Evolutionary conservation across 1,140 invertebrate species (phyloP).

Genomic region (Magallana gigas): DNA sequence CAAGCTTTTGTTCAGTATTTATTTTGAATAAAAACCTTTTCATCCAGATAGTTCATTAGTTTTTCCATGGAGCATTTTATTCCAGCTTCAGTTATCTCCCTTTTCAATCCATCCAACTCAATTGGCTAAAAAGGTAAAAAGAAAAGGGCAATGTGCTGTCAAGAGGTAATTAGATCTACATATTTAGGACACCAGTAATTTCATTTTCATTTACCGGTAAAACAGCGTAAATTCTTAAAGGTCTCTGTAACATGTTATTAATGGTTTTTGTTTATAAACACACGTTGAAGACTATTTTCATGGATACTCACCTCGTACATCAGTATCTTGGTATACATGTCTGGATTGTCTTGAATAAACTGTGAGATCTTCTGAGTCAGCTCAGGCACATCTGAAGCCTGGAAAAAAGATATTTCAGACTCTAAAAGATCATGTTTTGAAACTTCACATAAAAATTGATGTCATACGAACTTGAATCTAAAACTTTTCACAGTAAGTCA

Average conservation of each 20-base stretch:
- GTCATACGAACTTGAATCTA: too few species aligned
- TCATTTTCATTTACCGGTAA: too few species aligned
- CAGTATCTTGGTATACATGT: neutral
- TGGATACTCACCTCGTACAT: neutral
- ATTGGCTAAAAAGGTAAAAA: conserved; percentile 59
- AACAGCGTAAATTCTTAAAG: too few species aligned
- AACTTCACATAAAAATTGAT: too few species aligned
- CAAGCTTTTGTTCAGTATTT: neutral
- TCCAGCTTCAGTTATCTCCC: conserved; percentile 59
- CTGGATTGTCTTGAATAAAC: neutral
- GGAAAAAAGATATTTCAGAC: neutral
- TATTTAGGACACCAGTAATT: too few species aligned
- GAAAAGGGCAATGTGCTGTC: too few species aligned
- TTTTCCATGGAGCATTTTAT: conserved; percentile 66
- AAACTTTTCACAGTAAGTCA: too few species aligned
- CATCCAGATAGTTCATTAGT: conserved; percentile 67
- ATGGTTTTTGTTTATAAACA: too few species aligned
- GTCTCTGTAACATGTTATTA: too few species aligned
- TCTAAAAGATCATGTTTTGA: too few species aligned
- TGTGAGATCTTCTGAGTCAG: conserved; percentile 6
- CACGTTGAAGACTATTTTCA: too few species aligned
- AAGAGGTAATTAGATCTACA: too few species aligned
- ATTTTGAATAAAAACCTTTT: conserved; percentile 56
- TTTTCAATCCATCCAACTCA: conserved; percentile 66
- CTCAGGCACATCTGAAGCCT: neutral